Evolutionary conservation across 2,113 vertebrate species (phyloP), one percentile per base, ranked within the genome.

Genomic region (Cryptomyrus ogoouensis): DNA sequence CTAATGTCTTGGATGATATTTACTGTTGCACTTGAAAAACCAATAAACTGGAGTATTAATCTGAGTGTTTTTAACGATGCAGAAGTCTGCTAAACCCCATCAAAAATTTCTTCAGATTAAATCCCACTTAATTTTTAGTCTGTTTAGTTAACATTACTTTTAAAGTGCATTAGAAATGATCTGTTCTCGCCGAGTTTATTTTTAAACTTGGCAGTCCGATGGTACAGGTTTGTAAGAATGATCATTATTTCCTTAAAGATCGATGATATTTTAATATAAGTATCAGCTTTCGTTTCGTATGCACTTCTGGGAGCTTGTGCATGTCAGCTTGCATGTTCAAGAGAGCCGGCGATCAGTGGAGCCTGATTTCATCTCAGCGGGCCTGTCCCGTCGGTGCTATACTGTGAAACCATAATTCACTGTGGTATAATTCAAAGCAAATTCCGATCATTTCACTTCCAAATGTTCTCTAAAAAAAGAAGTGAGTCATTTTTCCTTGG

Each of bases 401-500:
- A 39, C 17, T 53, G 15, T 50, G 27, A 53, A 31, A 15, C 84
- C 49, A 52, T 87, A 53, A 35, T 49, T 49, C 27, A 87, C 27
- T 53, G 47, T 0, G 49, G 50, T 56, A 10, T 35, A 52, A 50
- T 49, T 52, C 49, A 53, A 87, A 87, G 49, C n/a, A 53, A 35
- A 53, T 56, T 87, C 31, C 85, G 24, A 86, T 86, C 42, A 53
- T 89, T 89, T 80, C 19, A 62, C 44, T 24, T 80, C 5, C 17
- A 80, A 52, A 80, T 80, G 42, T 77, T 50, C 77, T 47, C 70
- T 46, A 31, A 87, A 53, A 53, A 74, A 87, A 53, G 31, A 39
- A 50, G n/a, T 87, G 85, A 87, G 49, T 87, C 85, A 53, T 87
- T 56, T 87, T 87, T 56, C 50, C 85, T 87, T 24, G 85, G 85